A percentile compares a stretch with the other conserved stretches of the same genome.
Evolutionary conservation across 64 coral and sea anemone species (phyloP).

Genomic region (Platygyra sinensis): DNA sequence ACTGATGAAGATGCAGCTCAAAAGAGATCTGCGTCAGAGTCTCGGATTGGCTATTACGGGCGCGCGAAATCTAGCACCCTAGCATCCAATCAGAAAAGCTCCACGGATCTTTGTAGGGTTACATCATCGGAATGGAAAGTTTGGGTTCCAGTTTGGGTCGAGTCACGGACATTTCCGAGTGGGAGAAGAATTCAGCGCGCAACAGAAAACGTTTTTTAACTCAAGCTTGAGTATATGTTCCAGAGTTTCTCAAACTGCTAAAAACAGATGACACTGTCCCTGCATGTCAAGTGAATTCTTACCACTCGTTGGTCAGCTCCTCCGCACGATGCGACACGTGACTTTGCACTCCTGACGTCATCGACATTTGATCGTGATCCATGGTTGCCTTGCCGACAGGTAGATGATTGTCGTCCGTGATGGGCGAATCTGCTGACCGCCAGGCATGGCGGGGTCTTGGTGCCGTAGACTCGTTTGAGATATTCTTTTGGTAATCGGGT

Average conservation of each 20-base stretch:
- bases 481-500: background rate
- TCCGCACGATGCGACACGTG: constrained; percentile 83
- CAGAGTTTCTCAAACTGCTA: too few species aligned
- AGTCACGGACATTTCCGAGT: background rate
- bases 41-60: background rate
- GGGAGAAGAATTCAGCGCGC: background rate
- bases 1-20: too few species aligned
- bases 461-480: background rate
- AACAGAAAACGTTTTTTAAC: background rate
- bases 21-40: background rate
- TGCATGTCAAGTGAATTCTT: background rate
- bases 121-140: too few species aligned
- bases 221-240: background rate
- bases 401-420: constrained; percentile 1
- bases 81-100: background rate
- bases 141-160: background rate
- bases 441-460: constrained; percentile 79
- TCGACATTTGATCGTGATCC: constrained; percentile 78
- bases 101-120: background rate
- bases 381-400: constrained; percentile 1
- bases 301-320: constrained; percentile 92
- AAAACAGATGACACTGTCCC: too few species aligned
- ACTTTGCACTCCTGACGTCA: constrained; percentile 75
- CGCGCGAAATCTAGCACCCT: background rate
- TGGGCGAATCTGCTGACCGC: constrained; percentile 82